Base-by-base conservation (phyloP, 2,797 vertebrate species). In the Acipenser oxyrinchus region DNA sequence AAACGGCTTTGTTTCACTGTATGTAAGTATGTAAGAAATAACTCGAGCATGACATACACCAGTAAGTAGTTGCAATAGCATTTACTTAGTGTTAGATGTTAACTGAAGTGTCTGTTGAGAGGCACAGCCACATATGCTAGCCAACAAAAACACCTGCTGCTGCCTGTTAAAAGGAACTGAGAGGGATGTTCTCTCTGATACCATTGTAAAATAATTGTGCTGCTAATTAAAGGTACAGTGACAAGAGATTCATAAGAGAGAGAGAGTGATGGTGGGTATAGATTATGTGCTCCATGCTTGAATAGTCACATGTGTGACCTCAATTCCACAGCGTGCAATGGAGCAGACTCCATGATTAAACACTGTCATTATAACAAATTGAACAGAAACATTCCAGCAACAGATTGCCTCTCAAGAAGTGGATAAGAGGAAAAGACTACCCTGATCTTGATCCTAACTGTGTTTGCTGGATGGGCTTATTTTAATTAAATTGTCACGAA, bases 301-400 rank as follows among this genome's bases (percentile, higher is more conserved):
- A 77, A 84, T 79, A 72, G 79, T 74, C 80, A 82, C 81, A 79
- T 86, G 83, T 85, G 80, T 88, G 86, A 87, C 88, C 86, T 85
- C 84, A 83, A 82, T 89, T 87, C 83, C 76, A 79, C 73, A 68
- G 69, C 51, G 12, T 73, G 75, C 81, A 75, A 70, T 70, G 55
- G 77, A 81, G 72, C 70, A 49, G 81, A 79, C 76, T 78, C 69
- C 74, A 66, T 85, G 87, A 88, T 89, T 89, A 88, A 87, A 85
- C 81, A 77, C 84, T 84, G 87, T 88, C 88, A 88, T 86, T 88
- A 86, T 87, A 88, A 89, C 81, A 87, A 88, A 89, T 88, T 86
- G 87, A 85, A 87, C 80, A 79, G 81, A 81, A 87, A 81, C 79
- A 49, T 71, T 51, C 77, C 76, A 83, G 78, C 81, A 77, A 63